A percentile compares a stretch with the other conserved stretches of the same genome.
Evolutionary conservation across 37 sponge, comb jelly and placozoan species (phyloP).

Genomic region (Haliclona indistincta): DNA sequence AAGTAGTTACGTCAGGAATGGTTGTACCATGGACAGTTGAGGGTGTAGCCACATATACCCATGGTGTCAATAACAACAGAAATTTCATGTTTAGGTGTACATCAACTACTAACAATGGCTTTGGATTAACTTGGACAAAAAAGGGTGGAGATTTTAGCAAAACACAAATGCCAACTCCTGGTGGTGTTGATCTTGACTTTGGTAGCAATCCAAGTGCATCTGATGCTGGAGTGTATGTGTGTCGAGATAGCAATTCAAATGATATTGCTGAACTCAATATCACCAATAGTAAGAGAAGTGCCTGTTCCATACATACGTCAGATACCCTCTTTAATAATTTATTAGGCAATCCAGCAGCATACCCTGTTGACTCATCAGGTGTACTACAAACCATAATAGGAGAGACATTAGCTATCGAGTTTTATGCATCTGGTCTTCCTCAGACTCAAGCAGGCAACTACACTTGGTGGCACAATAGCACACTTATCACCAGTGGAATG

Average conservation of each 20-base stretch:
- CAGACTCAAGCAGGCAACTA: too few species aligned
- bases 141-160: background rate
- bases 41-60: conserved; percentile 26
- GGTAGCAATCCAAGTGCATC: background rate
- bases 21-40: conserved; percentile 21
- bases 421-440: too few species aligned
- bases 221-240: conserved; percentile 16
- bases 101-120: conserved; percentile 12
- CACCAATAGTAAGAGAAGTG: background rate
- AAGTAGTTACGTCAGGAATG: too few species aligned
- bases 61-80: background rate
- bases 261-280: background rate
- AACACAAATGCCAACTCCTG: background rate
- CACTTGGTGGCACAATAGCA: too few species aligned
- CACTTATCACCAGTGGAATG: too few species aligned
- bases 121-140: conserved; percentile 23
- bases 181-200: too few species aligned
- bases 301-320: too few species aligned
- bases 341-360: too few species aligned
- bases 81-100: conserved; percentile 23
- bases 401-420: too few species aligned
- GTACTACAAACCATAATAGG: too few species aligned
- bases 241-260: background rate
- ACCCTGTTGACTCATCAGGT: background rate
- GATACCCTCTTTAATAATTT: too few species aligned